Evolutionary conservation across 2,888 invertebrate species (phyloP).

Genomic region (Troides oblongomaculatus): DNA sequence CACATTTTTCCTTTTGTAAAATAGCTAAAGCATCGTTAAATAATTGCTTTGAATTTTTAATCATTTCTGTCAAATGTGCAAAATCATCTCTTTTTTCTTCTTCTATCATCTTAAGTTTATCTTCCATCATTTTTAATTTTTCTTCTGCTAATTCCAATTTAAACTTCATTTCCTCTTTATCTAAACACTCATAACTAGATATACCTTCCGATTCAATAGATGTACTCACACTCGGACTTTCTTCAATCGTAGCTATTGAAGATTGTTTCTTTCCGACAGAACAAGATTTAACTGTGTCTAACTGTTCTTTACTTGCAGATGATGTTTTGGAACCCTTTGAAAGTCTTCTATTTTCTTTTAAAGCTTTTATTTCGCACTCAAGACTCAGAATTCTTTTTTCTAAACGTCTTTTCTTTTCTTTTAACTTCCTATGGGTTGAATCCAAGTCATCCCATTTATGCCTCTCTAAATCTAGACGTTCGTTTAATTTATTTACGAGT

Average conservation of each 20-base stretch:
- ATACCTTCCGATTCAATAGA: constrained; percentile 49
- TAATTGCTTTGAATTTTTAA: constrained; percentile 78
- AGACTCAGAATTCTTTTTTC: constrained; percentile 52
- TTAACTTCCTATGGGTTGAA: constrained; percentile 73
- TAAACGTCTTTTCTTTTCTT: constrained; percentile 71
- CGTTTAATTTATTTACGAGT: constrained; percentile 77
- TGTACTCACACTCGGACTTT: constrained; percentile 54
- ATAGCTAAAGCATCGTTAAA: constrained; percentile 77
- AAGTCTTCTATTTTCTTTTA: constrained; percentile 51
- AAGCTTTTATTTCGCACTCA: constrained; percentile 52
- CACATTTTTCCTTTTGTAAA: constrained; percentile 67
- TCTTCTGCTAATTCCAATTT: constrained; percentile 83
- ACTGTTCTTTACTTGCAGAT: constrained; percentile 47
- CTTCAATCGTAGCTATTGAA: constrained; percentile 46
- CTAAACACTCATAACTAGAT: constrained; percentile 52
- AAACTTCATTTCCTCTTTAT: constrained; percentile 66
- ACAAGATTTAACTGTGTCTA: constrained; percentile 32
- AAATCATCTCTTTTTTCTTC: constrained; percentile 82
- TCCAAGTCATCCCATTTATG: constrained; percentile 81
- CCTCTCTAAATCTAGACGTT: constrained; percentile 80
- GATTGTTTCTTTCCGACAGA: constrained; percentile 48
- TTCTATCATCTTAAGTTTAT: constrained; percentile 81
- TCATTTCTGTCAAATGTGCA: constrained; percentile 75
- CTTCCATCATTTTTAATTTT: constrained; percentile 82
- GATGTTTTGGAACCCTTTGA: constrained; percentile 56